These are phyloP conservation scores for Scaptomyza reducta DNA, from an alignment of 2,888 invertebrate genomes.

Conservation along the genomic window DNA sequence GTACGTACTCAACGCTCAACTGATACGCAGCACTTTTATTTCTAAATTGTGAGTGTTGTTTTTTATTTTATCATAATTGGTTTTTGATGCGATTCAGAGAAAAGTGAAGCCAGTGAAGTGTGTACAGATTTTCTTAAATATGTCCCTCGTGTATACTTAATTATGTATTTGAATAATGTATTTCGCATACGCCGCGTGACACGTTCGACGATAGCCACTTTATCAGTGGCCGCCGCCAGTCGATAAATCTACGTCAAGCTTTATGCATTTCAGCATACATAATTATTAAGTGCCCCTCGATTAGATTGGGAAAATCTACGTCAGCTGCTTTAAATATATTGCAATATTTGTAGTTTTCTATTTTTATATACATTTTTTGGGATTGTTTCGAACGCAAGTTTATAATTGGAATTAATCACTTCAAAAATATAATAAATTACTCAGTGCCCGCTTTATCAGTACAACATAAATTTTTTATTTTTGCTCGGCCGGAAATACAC, in stretches of 20 bases:
- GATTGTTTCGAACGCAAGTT: neutral
- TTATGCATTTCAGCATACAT: slow-evolving; percentile 34
- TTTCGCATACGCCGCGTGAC: slow-evolving; percentile 62
- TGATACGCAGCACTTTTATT: slow-evolving; percentile 10
- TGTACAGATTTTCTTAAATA: neutral
- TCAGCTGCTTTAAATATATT: slow-evolving; percentile 2
- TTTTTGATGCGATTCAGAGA: slow-evolving; percentile 7
- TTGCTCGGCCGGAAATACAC: slow-evolving; percentile 4
- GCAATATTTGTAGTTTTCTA: neutral
- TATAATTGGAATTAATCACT: slow-evolving; percentile 11
- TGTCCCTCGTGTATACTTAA: slow-evolving; percentile 1
- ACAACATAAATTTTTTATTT: slow-evolving; percentile 4
- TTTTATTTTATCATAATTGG: slow-evolving; percentile 9
- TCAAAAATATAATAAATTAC: slow-evolving; percentile 2
- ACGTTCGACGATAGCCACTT: slow-evolving; percentile 12
- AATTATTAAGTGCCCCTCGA: slow-evolving; percentile 29
- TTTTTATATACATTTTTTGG: neutral
- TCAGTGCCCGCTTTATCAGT: slow-evolving; percentile 21
- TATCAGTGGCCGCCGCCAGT: slow-evolving; percentile 32
- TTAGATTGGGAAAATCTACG: neutral
- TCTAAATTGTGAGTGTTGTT: slow-evolving; percentile 16
- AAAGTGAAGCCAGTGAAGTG: too few species aligned
- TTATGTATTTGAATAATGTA: slow-evolving; percentile 3
- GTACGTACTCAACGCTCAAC: neutral
- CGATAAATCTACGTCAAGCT: slow-evolving; percentile 44